These are phyloP conservation scores for Decapterus maruadsi DNA, from an alignment of 2,797 vertebrate genomes.

Conservation along the genomic window DNA sequence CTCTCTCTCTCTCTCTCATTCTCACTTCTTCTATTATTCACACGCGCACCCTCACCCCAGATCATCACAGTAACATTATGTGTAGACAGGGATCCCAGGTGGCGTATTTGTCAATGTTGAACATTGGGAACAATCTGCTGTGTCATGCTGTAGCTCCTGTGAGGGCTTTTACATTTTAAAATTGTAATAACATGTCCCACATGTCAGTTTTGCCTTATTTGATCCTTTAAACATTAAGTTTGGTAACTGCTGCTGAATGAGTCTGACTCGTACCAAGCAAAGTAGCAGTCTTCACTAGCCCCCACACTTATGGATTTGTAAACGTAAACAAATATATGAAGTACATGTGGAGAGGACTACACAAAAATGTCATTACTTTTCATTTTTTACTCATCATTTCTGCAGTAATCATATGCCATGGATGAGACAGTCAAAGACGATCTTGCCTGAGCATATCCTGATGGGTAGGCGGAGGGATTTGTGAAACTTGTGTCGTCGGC, in stretches of 20 bases:
- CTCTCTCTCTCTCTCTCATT: constrained; percentile 22
- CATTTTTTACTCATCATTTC: not conserved
- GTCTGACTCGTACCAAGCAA: no score
- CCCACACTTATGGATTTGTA: not conserved
- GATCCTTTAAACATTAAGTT: not conserved
- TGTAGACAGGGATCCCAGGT: constrained; percentile 19
- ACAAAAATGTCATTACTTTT: not conserved
- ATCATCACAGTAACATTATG: constrained; percentile 40
- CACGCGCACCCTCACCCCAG: not conserved
- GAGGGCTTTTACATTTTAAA: not conserved
- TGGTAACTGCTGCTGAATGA: not conserved
- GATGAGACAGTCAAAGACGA: not conserved
- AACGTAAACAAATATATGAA: not conserved
- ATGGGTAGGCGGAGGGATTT: constrained; percentile 9
- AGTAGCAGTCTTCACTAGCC: not conserved
- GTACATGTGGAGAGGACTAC: not conserved
- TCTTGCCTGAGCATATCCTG: not conserved
- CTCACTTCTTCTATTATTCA: constrained; percentile 40
- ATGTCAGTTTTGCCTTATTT: not conserved
- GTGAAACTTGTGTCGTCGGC: constrained; percentile 4
- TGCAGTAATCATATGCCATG: not conserved
- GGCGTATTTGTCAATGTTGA: not conserved
- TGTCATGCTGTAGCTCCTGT: not conserved
- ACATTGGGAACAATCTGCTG: constrained; percentile 17
- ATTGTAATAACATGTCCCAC: not conserved